These are phyloP conservation scores for Hesperophylax magnus DNA, from an alignment of 1,140 invertebrate genomes.

Conservation along the genomic window DNA sequence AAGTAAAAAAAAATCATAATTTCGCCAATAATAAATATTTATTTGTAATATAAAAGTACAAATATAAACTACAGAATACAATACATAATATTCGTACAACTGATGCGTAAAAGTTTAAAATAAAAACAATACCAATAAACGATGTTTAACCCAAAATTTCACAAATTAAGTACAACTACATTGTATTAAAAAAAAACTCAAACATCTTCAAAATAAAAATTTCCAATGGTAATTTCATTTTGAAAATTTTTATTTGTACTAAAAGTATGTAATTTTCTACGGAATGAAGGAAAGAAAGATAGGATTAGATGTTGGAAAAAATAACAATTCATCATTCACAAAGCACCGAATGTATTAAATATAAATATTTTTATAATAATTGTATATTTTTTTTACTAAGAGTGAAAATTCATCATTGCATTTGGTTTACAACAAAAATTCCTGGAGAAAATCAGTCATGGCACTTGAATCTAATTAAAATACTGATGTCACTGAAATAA, in stretches of 20 bases:
- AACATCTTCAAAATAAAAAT: not conserved
- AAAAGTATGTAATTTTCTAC: no score
- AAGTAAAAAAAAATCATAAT: not conserved
- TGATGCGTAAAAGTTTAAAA: not conserved
- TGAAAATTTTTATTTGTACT: not conserved
- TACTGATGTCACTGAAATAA: not conserved
- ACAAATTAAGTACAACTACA: not conserved
- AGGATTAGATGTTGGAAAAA: not conserved
- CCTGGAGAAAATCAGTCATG: not conserved
- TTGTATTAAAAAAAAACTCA: not conserved
- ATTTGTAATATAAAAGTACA: slow-evolving; percentile 42
- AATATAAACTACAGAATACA: slow-evolving; percentile 30
- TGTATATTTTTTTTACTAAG: no score
- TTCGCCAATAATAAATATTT: slow-evolving; percentile 39
- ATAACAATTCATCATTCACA: not conserved
- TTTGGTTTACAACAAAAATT: not conserved
- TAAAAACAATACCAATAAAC: not conserved
- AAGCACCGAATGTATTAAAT: not conserved
- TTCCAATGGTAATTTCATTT: not conserved
- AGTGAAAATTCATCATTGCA: no score
- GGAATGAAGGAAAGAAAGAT: no score
- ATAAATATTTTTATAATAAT: not conserved
- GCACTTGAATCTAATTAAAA: not conserved
- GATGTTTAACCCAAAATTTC: no score
- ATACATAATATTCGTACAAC: slow-evolving; percentile 6